Evolutionary conservation across 2,797 vertebrate species (phyloP).

Genomic region (Hoplostethus mediterraneus): DNA sequence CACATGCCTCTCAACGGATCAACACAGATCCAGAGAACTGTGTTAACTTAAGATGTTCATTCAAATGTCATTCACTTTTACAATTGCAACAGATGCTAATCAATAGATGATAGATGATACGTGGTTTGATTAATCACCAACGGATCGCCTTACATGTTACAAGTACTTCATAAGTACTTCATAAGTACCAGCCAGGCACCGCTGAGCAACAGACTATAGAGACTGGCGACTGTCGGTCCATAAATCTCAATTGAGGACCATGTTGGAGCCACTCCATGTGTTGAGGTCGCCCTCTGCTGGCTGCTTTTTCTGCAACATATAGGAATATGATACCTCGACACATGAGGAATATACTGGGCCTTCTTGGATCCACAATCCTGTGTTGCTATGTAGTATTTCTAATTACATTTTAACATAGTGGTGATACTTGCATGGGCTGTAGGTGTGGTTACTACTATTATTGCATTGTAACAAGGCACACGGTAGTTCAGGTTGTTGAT

Average conservation of each 20-base stretch:
- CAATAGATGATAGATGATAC: neutral
- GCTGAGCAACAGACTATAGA: neutral
- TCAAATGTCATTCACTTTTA: no score
- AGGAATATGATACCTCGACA: neutral
- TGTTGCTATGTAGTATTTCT: slow-evolving; percentile 1
- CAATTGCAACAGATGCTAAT: no score
- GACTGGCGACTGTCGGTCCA: neutral
- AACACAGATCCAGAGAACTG: neutral
- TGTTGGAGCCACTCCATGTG: slow-evolving; percentile 34
- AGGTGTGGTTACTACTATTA: slow-evolving; percentile 1
- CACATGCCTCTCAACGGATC: neutral
- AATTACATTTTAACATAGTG: slow-evolving; percentile 35
- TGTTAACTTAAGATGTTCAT: no score
- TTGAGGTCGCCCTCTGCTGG: slow-evolving; percentile 78
- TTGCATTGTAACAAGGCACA: neutral
- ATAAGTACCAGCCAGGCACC: no score
- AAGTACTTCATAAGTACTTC: no score
- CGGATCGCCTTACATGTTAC: neutral
- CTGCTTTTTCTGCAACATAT: neutral
- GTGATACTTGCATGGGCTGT: neutral
- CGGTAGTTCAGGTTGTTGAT: neutral
- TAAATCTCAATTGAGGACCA: neutral
- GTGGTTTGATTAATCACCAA: neutral
- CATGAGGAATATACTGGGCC: neutral
- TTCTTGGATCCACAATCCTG: slow-evolving; percentile 3